Conservation (phyloP, 2,888 invertebrate genomes). For the Coelinius sp. region DNA sequence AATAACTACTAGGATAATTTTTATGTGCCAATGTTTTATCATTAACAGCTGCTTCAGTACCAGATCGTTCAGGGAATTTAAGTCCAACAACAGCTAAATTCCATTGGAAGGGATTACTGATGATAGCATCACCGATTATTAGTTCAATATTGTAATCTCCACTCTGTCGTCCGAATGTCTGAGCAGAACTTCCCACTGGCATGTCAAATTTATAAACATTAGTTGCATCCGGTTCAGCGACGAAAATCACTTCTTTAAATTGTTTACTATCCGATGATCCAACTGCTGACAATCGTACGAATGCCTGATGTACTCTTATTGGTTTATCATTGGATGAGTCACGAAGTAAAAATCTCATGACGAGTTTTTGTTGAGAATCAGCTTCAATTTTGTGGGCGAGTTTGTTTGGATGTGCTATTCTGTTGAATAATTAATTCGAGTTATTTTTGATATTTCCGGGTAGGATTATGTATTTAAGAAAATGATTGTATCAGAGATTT, state of each 20-base stretch:
- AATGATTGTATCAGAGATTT: not conserved
- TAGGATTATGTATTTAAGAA: not conserved
- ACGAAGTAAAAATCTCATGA: constrained; percentile 84
- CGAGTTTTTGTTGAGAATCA: constrained; percentile 91
- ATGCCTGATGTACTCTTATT: constrained; percentile 88
- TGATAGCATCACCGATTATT: constrained; percentile 91
- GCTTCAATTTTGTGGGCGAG: constrained; percentile 81
- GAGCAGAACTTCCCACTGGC: constrained; percentile 85
- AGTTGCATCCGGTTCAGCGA: constrained; percentile 88
- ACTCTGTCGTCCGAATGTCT: constrained; percentile 82
- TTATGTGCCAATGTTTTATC: constrained; percentile 61
- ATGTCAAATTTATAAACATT: constrained; percentile 92
- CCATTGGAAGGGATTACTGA: constrained; percentile 93
- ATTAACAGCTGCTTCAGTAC: constrained; percentile 52
- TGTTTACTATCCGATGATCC: constrained; percentile 67
- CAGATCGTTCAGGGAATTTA: constrained; percentile 74
- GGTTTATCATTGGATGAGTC: constrained; percentile 80
- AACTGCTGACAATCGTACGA: constrained; percentile 81
- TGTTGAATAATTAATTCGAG: too few species aligned
- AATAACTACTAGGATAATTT: constrained; percentile 67
- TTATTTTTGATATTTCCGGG: too few species aligned
- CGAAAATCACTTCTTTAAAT: constrained; percentile 91
- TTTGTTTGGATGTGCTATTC: constrained; percentile 82
- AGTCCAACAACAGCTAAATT: constrained; percentile 83
- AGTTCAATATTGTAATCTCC: constrained; percentile 87